phyloP scores from a whole-genome alignment of 2,797 vertebrate species.

The Myioborus melanocephalus region DNA sequence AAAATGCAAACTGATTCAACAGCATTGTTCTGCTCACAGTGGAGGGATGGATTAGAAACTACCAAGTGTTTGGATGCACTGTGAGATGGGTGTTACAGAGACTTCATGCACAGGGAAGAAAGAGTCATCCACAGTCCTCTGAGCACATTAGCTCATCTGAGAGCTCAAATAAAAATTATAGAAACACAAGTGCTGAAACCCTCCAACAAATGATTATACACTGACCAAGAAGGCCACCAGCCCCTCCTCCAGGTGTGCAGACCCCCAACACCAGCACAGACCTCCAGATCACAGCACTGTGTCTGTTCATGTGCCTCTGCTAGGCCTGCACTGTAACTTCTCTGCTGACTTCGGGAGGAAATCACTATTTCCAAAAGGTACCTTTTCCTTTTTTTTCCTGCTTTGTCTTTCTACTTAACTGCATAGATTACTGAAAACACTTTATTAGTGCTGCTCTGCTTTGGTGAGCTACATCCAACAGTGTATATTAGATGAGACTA shows the following conservation, averaged over 20 bases:
- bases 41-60: background rate
- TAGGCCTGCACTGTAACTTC: background rate
- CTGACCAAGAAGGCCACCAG: background rate
- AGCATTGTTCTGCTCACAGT: background rate
- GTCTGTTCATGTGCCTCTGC: accelerated
- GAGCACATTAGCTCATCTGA: background rate
- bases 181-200: background rate
- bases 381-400: background rate
- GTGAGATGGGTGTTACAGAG: background rate
- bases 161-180: background rate
- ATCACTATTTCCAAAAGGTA: background rate
- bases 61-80: background rate
- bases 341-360: background rate
- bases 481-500: background rate
- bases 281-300: background rate
- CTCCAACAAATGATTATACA: background rate
- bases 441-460: background rate
- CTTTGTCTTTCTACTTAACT: background rate
- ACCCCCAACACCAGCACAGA: background rate
- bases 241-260: background rate
- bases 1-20: background rate
- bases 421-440: background rate
- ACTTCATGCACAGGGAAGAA: background rate
- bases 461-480: background rate
- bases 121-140: background rate